Conservation (phyloP, 2,888 invertebrate genomes). For the Megastigmus dorsalis region DNA sequence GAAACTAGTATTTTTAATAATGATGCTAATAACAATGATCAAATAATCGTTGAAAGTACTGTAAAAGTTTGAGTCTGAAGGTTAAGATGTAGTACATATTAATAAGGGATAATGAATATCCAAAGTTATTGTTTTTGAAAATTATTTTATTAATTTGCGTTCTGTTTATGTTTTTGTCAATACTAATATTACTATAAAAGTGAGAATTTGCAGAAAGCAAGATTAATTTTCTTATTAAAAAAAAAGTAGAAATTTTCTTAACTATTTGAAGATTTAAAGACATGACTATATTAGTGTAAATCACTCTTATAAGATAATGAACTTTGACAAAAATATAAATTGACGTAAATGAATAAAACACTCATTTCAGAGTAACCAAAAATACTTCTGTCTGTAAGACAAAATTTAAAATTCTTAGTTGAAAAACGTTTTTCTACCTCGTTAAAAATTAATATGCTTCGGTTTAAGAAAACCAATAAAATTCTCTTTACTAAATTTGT, state of each 20-base stretch:
- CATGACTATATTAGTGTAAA: slow-evolving; percentile 17
- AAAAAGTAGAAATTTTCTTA: slow-evolving; percentile 3
- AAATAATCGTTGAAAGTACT: slow-evolving; percentile 37
- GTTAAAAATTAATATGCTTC: slow-evolving; percentile 38
- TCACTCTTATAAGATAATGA: slow-evolving; percentile 26
- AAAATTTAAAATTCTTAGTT: slow-evolving; percentile 4
- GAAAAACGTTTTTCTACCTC: slow-evolving; percentile 27
- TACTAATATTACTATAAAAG: background rate
- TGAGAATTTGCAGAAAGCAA: no score
- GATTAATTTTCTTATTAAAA: slow-evolving; percentile 2
- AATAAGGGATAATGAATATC: slow-evolving; percentile 1
- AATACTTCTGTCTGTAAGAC: slow-evolving; percentile 5
- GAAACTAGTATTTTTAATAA: slow-evolving; percentile 42
- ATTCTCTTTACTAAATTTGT: slow-evolving; percentile 20
- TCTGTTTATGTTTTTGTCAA: background rate
- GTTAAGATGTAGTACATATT: background rate
- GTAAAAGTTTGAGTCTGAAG: background rate
- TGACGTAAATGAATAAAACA: background rate
- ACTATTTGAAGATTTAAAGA: background rate
- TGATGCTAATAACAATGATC: slow-evolving; percentile 49
- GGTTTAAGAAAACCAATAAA: slow-evolving; percentile 35
- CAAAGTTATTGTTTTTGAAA: slow-evolving; percentile 5
- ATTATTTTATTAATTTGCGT: slow-evolving; percentile 4
- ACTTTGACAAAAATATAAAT: slow-evolving; percentile 17
- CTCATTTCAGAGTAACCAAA: background rate